Percentiles rank a stretch among this genome's conserved stretches.
phyloP scores from a whole-genome alignment of 2,888 invertebrate genomes.

The Torymus tubicola region DNA sequence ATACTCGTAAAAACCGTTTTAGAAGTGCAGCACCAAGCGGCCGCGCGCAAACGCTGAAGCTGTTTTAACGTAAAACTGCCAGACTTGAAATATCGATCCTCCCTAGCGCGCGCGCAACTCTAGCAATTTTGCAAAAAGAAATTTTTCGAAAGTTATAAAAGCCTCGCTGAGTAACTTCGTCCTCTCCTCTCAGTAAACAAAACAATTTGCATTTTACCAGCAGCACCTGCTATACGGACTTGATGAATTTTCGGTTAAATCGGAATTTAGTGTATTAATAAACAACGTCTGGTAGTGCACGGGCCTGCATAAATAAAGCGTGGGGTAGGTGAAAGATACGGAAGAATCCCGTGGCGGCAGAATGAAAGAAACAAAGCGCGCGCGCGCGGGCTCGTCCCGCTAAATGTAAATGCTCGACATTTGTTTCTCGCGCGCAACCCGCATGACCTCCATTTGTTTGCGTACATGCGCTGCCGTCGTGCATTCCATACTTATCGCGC shows the following conservation, averaged over 20 bases:
- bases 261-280: conserved; percentile 17
- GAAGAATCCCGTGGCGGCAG: conserved; percentile 15
- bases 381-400: conserved; percentile 53
- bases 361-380: conserved; percentile 33
- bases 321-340: conserved; percentile 29
- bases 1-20: conserved; percentile 37
- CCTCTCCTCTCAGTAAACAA: too few relatives aligned
- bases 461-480: conserved; percentile 63
- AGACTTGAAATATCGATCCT: conserved; percentile 15
- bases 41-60: background rate
- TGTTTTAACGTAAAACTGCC: conserved; percentile 7
- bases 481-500: conserved; percentile 53
- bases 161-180: too few relatives aligned
- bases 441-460: conserved; percentile 73
- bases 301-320: conserved; percentile 23
- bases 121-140: conserved; percentile 7
- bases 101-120: background rate
- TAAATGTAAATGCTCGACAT: conserved; percentile 75
- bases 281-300: background rate
- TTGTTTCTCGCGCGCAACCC: conserved; percentile 69
- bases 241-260: background rate
- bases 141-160: background rate
- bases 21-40: conserved; percentile 16
- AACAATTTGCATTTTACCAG: too few relatives aligned
- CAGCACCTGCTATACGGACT: too few relatives aligned